A percentile compares a stretch with the other conserved stretches of the same genome.
These are phyloP conservation scores for Agapornis canus DNA, from an alignment of 2,797 vertebrate genomes.

Conservation along the genomic window DNA sequence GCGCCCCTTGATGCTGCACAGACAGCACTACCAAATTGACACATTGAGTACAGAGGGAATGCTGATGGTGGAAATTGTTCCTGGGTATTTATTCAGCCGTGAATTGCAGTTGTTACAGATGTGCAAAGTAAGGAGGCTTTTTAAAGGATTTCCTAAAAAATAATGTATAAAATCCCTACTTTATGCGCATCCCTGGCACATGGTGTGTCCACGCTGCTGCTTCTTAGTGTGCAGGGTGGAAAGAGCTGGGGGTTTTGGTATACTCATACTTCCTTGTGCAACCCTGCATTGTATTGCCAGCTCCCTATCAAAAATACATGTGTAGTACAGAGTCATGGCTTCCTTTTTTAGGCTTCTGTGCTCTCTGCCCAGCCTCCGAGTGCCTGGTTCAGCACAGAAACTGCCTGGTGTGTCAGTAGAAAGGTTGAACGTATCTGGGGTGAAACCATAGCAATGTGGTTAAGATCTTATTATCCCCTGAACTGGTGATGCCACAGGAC, in stretches of 20 bases:
- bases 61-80: neutral
- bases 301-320: neutral
- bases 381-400: neutral
- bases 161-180: neutral
- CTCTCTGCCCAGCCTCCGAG: neutral
- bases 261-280: neutral
- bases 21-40: neutral
- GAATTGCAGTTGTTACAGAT: neutral
- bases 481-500: neutral
- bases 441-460: neutral
- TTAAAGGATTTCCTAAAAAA: neutral
- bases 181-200: neutral
- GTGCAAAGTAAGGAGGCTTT: neutral
- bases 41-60: neutral
- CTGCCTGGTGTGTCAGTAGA: neutral
- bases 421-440: neutral
- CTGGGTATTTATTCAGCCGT: neutral
- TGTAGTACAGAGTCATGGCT: neutral
- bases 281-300: fast-evolving
- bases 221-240: neutral
- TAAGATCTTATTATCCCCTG: neutral
- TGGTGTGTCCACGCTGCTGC: fast-evolving
- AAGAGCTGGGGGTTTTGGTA: neutral
- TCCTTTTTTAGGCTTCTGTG: neutral
- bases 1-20: fast-evolving